Conservation (phyloP, 2,113 vertebrate species). For the Tragelaphus scriptus region DNA sequence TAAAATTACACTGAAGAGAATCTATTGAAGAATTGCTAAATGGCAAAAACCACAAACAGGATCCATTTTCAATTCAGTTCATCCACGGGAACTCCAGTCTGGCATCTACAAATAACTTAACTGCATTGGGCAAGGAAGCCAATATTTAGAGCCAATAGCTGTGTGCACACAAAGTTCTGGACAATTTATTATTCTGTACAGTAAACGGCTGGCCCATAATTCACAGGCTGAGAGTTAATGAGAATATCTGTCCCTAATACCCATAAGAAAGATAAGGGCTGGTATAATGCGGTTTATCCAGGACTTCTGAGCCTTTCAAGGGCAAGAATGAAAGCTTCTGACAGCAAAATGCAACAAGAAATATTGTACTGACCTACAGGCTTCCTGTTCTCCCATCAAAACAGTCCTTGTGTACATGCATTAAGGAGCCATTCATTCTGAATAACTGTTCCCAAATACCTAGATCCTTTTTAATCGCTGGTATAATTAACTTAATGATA, state of each 20-base stretch:
- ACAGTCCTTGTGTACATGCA: slow-evolving; percentile 79
- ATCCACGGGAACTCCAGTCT: not conserved
- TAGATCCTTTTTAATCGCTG: slow-evolving; percentile 85
- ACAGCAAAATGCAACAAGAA: slow-evolving; percentile 82
- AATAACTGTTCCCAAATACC: slow-evolving; percentile 82
- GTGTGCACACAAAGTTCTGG: slow-evolving; percentile 51
- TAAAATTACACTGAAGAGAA: slow-evolving; percentile 43
- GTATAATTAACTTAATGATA: slow-evolving; percentile 87
- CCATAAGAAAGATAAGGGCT: slow-evolving; percentile 81
- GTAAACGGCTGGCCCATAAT: slow-evolving; percentile 77
- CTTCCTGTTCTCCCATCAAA: slow-evolving; percentile 79
- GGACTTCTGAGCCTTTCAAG: slow-evolving; percentile 76
- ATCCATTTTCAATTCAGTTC: slow-evolving; percentile 25
- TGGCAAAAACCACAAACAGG: slow-evolving; percentile 5
- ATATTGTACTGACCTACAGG: slow-evolving; percentile 81
- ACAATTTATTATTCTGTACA: slow-evolving; percentile 78
- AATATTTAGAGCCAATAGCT: slow-evolving; percentile 57
- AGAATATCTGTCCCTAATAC: slow-evolving; percentile 81
- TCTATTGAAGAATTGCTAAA: slow-evolving; percentile 17
- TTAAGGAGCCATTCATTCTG: slow-evolving; percentile 82
- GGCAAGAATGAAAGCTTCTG: slow-evolving; percentile 76
- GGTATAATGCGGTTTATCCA: slow-evolving; percentile 75
- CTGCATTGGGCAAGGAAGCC: slow-evolving; percentile 28
- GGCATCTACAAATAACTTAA: slow-evolving; percentile 31
- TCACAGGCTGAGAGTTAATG: slow-evolving; percentile 79